Base-by-base conservation (phyloP, 1,140 invertebrate genomes). In the Drosophila elegans region DNA sequence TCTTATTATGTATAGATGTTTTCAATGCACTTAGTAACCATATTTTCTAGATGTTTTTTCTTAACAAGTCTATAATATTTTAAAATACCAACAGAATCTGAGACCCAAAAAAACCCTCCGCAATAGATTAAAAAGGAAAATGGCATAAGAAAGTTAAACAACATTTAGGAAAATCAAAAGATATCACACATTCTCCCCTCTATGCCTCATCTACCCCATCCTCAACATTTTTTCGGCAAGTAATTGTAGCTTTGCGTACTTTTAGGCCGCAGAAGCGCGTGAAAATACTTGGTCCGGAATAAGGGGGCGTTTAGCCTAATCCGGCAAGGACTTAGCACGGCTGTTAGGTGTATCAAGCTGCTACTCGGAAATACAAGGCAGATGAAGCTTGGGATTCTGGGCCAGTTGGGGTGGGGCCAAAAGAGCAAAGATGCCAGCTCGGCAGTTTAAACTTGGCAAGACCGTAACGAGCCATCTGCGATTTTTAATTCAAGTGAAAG, bases 191-290 rank as follows among this genome's bases (percentile, higher is more conserved):
- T 53, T 25, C 11, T 32, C 5, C 60, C 39, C 56, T 27, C 10
- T 13, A n/a, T 12, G 62, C 34, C 13, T 29, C 34, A 62, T 41
- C 21, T 1, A 34, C 29, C 11, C 5, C 27, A 46, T 21, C 34
- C 29, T 12, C n/a, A 12, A 27, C 27, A n/a, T 32, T 56, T 63
- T 16, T 34, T 34, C 12, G 48, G 32, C 62, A 81, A 79, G 73
- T 83, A 69, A 76, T 80, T 79, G 76, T 55, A 49, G 77, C 80
- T 69, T 53, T 69, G 68, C 64, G 69, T 69, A 63, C 80, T 69
- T 80, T 76, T 46, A 71, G 75, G 78, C 83, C 83, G 52, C 83
- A 82, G 36, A 86, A 82, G 64, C 61, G 75, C 71, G 79, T 76
- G 71, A 49, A 88, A 86, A 88, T 76, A 81, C 79, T 73, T 62